Percentiles rank a stretch among this genome's conserved stretches.
Conservation (phyloP, 2,888 invertebrate species). For the Drosophila rellima region DNA sequence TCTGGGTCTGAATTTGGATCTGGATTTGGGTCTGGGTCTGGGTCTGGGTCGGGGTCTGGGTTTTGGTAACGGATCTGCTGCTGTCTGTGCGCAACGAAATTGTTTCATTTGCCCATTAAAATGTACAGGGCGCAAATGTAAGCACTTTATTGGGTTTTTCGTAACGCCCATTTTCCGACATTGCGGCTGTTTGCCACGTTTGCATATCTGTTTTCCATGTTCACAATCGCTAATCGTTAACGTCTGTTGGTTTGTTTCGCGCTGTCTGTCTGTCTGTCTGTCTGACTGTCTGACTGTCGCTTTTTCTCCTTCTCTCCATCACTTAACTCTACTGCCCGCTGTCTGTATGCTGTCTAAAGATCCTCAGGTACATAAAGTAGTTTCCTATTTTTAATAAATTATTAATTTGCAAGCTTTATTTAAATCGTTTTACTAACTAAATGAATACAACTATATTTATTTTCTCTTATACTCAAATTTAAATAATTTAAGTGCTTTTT, state of each 20-base stretch:
- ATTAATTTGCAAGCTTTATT: neutral
- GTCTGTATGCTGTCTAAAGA: conserved; percentile 13
- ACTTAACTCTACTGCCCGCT: neutral
- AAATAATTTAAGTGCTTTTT: too few species aligned
- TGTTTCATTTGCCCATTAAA: conserved; percentile 78
- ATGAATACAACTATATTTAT: neutral
- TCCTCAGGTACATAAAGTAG: conserved; percentile 9
- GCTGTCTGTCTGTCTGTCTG: neutral
- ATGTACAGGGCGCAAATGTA: conserved; percentile 71
- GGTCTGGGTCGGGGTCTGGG: neutral
- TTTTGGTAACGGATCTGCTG: conserved; percentile 21
- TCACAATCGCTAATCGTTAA: conserved; percentile 74
- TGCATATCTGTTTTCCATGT: conserved; percentile 77
- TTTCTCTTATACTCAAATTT: neutral
- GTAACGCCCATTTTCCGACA: conserved; percentile 40
- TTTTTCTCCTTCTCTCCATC: neutral
- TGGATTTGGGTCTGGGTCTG: conserved; percentile 1
- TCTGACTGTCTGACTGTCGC: neutral
- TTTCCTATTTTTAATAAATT: neutral
- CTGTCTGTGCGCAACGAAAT: conserved; percentile 51
- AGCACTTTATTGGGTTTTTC: conserved; percentile 76
- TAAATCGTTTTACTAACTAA: neutral
- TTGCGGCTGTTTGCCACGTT: conserved; percentile 76
- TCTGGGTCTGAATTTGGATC: neutral
- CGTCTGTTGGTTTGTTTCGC: conserved; percentile 42